These are phyloP conservation scores for Siniperca obscura DNA, from an alignment of 2,797 vertebrate genomes.

Conservation along the genomic window DNA sequence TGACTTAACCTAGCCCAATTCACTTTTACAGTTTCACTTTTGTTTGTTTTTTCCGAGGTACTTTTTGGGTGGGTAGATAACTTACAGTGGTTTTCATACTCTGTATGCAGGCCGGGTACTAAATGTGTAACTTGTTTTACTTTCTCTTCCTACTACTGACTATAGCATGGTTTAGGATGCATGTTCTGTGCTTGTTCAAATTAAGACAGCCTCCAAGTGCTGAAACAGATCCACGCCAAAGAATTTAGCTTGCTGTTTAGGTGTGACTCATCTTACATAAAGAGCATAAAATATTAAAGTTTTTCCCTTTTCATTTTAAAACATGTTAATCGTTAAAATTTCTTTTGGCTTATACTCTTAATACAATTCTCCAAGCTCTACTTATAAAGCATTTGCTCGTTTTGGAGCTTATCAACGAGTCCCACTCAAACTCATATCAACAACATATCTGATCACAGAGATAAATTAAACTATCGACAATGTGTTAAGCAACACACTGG, in stretches of 20 bases:
- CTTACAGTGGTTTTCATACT: neutral
- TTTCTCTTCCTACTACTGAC: neutral
- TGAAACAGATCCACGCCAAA: neutral
- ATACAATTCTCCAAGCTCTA: neutral
- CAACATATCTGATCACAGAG: too few relatives aligned
- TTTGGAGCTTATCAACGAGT: neutral
- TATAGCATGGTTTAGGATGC: neutral
- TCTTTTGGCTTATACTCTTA: neutral
- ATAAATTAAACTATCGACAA: neutral
- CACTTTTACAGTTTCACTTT: constrained; percentile 18
- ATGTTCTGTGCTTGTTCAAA: neutral
- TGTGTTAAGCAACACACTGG: neutral
- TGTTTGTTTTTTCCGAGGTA: neutral
- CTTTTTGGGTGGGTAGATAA: neutral
- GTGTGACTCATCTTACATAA: neutral
- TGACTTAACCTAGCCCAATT: neutral
- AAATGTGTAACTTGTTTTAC: neutral
- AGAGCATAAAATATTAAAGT: neutral
- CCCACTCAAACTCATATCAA: too few relatives aligned
- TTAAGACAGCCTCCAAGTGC: neutral
- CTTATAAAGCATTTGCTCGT: neutral
- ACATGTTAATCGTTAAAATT: neutral
- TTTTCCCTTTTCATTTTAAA: neutral
- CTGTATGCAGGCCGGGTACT: neutral
- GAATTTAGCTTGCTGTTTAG: neutral